Base-by-base conservation (phyloP, 2,888 invertebrate species). In the Spisula solida region DNA sequence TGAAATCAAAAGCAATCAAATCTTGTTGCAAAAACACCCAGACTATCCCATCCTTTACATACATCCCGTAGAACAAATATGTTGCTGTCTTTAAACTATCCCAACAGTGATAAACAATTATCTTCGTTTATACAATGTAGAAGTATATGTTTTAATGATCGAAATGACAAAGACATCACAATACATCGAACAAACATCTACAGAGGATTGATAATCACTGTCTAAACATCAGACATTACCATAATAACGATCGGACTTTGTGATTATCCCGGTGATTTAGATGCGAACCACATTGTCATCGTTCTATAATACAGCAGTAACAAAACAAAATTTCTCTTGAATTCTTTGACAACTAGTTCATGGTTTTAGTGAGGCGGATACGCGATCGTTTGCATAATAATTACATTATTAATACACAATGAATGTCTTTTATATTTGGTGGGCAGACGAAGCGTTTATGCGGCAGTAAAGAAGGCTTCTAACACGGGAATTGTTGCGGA, bases 361-460 rank as follows among this genome's bases (percentile, higher is more conserved):
- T 75, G 75, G 34, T 75, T 75, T 75, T 34, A 31, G 34, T 34
- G 25, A 31, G 31, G 6, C 5, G 31, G 31, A 75, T 75, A 75
- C 75, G 12, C 18, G 75, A 75, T 75, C 75, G 29, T 31, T 14
- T 75, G 75, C 29, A 75, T 75, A 75, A 34, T 75, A 34, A 75
- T 75, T 34, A 34, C 75, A 75, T 75, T 75, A 75, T 75, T 75
- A 75, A 75, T 34, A 16, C 75, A 75, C 75, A 16, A 31, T 25
- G 60, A 25, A 66, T 66, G 12, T n/a, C 60, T 66, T 66, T 66
- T 25, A 66, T 66, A 25, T 66, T n/a, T 66, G 25, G 60, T 25
- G 5, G 6, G 25, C 25, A 66, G 60, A 66, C 60, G 25, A 25
- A 66, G 25, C 25, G 60, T 66, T 66, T 66, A 66, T 66, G 10